phyloP scores from a whole-genome alignment of 2,797 vertebrate species.

The Enteromius radiatus region DNA sequence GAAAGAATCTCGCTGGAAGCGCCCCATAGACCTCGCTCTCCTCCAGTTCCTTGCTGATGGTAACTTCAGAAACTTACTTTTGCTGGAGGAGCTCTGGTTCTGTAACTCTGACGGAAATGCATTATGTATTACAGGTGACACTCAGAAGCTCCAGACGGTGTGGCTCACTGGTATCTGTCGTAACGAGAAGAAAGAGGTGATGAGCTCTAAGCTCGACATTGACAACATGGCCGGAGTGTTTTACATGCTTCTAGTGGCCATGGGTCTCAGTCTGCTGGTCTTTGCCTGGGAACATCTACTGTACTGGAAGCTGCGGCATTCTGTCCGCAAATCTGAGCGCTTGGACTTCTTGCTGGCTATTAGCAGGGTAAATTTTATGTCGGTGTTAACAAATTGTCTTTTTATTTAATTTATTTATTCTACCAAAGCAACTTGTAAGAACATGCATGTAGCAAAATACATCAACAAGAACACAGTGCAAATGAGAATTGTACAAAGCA shows the following conservation, averaged over 20 bases:
- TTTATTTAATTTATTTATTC: background rate
- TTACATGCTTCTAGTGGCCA: constrained; percentile 98
- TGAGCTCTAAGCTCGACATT: constrained; percentile 98
- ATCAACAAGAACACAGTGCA: no score
- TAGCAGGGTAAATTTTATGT: constrained; percentile 84
- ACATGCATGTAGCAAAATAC: constrained; percentile 3
- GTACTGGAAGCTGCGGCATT: constrained; percentile 95
- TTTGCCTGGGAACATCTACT: constrained; percentile 97
- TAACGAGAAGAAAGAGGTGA: constrained; percentile 98
- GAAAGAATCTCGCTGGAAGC: constrained; percentile 95
- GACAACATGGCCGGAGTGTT: constrained; percentile 99
- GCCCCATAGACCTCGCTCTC: constrained; percentile 92
- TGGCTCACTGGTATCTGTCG: constrained; percentile 98
- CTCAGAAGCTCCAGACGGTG: constrained; percentile 95
- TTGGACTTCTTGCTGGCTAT: constrained; percentile 93
- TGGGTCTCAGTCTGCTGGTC: constrained; percentile 95
- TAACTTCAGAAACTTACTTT: constrained; percentile 60
- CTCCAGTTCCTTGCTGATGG: constrained; percentile 97
- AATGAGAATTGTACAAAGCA: constrained; percentile 1
- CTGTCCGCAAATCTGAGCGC: constrained; percentile 82
- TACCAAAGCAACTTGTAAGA: background rate
- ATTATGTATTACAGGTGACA: constrained; percentile 82
- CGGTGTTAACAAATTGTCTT: background rate
- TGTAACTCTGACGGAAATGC: background rate
- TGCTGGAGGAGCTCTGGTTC: constrained; percentile 7